phyloP scores from a whole-genome alignment of 1,140 invertebrate species.

The Trypoxylus dichotomus region DNA sequence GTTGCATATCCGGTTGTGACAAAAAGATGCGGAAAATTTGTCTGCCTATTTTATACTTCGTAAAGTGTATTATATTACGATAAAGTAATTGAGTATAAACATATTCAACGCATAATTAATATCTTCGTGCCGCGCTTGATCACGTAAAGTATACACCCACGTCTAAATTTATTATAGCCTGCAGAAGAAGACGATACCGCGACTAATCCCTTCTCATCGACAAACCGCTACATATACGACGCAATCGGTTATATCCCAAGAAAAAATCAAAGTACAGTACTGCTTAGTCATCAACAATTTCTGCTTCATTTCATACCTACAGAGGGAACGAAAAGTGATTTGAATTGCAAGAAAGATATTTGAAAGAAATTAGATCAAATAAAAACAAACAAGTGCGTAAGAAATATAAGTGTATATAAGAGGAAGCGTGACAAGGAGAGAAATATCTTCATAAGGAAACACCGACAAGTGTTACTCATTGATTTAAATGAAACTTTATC shows the following conservation, averaged over 20 bases:
- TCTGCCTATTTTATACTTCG: not conserved
- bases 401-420: no score
- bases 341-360: no score
- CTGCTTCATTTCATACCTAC: no score
- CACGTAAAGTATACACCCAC: not conserved
- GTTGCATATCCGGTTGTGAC: not conserved
- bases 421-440: no score
- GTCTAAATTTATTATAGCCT: not conserved
- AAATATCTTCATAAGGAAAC: no score
- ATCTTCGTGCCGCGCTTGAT: not conserved
- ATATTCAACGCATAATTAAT: slow-evolving; percentile 9
- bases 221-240: not conserved
- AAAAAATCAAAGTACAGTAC: no score
- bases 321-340: no score
- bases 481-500: no score
- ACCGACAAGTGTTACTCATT: no score
- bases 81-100: not conserved
- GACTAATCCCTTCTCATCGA: not conserved
- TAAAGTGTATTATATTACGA: not conserved
- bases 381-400: no score
- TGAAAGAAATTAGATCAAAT: no score
- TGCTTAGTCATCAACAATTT: no score
- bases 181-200: not conserved
- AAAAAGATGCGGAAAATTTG: not conserved
- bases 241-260: not conserved